Conservation (phyloP, 2,113 vertebrate genomes). For the Notiomystis cincta region DNA sequence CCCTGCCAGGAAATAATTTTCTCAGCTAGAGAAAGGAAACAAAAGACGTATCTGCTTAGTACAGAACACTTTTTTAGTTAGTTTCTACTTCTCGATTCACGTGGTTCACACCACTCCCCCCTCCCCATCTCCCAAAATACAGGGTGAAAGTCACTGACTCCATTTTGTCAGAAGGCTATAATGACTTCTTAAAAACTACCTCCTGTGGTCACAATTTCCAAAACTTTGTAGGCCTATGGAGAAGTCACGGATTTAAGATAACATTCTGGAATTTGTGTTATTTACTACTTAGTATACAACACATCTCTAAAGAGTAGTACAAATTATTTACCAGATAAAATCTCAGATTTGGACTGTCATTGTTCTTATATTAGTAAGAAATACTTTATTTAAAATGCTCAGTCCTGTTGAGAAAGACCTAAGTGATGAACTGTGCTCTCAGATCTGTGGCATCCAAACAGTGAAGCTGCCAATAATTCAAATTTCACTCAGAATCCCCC, state of each 20-base stretch:
- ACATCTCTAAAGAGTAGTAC: neutral
- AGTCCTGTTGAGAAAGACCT: neutral
- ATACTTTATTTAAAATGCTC: neutral
- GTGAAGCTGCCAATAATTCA: neutral
- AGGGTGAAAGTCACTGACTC: neutral
- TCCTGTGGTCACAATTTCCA: neutral
- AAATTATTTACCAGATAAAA: neutral
- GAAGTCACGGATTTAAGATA: neutral
- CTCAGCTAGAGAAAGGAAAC: neutral
- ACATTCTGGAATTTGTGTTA: neutral
- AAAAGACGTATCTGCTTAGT: neutral
- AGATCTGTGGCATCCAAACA: neutral
- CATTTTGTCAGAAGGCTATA: neutral
- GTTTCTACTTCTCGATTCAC: neutral
- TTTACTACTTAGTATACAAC: neutral
- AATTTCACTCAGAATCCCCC: neutral
- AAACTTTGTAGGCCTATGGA: neutral
- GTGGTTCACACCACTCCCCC: neutral
- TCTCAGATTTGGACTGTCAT: neutral
- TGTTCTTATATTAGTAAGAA: neutral
- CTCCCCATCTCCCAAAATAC: neutral
- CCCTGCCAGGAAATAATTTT: neutral
- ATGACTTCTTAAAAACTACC: neutral
- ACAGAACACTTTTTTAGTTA: neutral
- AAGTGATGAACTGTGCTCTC: neutral